Base-by-base conservation (phyloP, 2,113 vertebrate species). In the Neofelis nebulosa region DNA sequence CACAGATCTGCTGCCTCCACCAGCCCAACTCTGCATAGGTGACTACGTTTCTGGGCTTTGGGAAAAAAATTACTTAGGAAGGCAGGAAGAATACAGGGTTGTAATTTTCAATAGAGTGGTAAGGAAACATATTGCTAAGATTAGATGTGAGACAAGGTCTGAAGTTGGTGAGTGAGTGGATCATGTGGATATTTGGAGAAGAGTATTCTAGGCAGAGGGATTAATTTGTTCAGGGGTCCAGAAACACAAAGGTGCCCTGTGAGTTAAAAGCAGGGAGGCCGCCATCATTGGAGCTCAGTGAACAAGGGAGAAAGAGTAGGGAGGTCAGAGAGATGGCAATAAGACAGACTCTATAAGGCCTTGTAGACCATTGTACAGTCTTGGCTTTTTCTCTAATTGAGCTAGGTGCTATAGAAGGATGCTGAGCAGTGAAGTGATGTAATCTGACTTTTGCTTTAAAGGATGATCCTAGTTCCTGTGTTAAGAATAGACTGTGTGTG, bases 51-150 rank as follows among this genome's bases (percentile, higher is more conserved):
- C 66, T 82, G 36, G 45, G 66, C 29, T 57, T 85, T 86, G 23
- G 55, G 3, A 23, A 73, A 31, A 94, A 86, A 80, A 65, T 73
- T 96, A 33, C 94, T 89, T 91, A 65, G 29, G 71, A 79, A 94
- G n/a, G 21, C 63, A 96, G 41, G 79, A 45, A 52, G 33, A 69
- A 71, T 71, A 79, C 4, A 33, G n/a, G 7, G 11, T 71, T 94
- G 45, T 23, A 63, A 48, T 78, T 85, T 96, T 81, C 23, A 68
- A 73, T 65, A 14, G 9, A 87, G 18, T 36, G 45, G 13, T 86
- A 4, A 23, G 78, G 63, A 68, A 82, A 78, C 31, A 63, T 29
- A 13, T 78, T 61, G 38, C 25, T 93, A 89, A 50, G 50, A 83
- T 48, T 50, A 27, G 13, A 78, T 45, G 48, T 82, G 31, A 84